Evolutionary conservation across 2,888 invertebrate species (phyloP).

Genomic region (Lordiphosa fenestrarum): DNA sequence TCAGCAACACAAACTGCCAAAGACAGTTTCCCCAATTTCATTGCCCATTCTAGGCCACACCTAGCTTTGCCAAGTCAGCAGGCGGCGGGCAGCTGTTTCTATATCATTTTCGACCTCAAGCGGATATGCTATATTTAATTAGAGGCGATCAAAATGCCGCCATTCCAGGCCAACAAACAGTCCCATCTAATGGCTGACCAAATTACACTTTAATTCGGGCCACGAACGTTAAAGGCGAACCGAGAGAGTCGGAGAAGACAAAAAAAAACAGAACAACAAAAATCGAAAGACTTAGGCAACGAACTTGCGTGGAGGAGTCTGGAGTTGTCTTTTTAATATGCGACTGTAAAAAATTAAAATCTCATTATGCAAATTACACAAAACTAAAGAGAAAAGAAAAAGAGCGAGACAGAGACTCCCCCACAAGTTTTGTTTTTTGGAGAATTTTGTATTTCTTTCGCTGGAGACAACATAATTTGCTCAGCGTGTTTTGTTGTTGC

Average conservation of each 20-base stretch:
- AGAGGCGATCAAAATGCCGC: constrained; percentile 70
- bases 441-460: constrained; percentile 30
- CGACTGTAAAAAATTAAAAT: constrained; percentile 68
- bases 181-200: constrained; percentile 65
- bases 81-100: constrained; percentile 26
- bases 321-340: constrained; percentile 42
- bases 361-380: constrained; percentile 76
- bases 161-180: constrained; percentile 18
- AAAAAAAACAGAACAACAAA: no score
- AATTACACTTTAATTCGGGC: constrained; percentile 72
- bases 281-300: constrained; percentile 60
- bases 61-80: constrained; percentile 27
- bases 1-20: no score
- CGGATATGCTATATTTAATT: constrained; percentile 75
- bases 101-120: constrained; percentile 63
- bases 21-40: constrained; percentile 33
- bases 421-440: neutral
- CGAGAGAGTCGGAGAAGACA: constrained; percentile 3
- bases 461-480: constrained; percentile 68
- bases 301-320: constrained; percentile 39
- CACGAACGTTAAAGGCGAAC: constrained; percentile 21
- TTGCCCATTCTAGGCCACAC: constrained; percentile 49
- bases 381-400: constrained; percentile 15
- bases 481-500: constrained; percentile 58
- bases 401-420: constrained; percentile 7